Evolutionary conservation across 2,888 invertebrate genomes (phyloP).

Genomic region (Rhimphoctona megacephalus): DNA sequence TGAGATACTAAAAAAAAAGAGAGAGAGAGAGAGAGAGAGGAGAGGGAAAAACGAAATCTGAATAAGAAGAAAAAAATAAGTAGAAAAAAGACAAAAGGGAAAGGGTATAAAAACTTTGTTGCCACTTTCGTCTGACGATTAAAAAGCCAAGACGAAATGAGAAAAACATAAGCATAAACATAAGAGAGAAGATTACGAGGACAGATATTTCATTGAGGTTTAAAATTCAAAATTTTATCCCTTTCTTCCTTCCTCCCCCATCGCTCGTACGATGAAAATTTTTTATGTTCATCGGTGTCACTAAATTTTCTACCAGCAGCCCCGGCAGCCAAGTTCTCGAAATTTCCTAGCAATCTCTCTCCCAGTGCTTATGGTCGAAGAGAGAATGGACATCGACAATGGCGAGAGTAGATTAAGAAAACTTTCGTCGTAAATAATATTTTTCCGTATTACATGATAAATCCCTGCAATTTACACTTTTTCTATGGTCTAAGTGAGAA

Average conservation of each 20-base stretch:
- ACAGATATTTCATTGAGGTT: slow-evolving; percentile 44
- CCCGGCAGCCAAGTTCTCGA: not conserved
- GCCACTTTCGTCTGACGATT: not conserved
- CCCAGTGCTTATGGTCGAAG: slow-evolving; percentile 5
- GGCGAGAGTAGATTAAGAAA: slow-evolving; percentile 61
- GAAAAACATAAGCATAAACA: slow-evolving; percentile 42
- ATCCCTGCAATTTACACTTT: not conserved
- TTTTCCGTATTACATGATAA: not conserved
- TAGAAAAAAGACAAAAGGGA: not conserved
- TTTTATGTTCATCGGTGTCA: slow-evolving; percentile 62
- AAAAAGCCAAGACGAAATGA: slow-evolving; percentile 19
- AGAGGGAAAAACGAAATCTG: slow-evolving; percentile 6
- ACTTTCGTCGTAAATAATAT: slow-evolving; percentile 58
- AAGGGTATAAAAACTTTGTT: slow-evolving; percentile 23
- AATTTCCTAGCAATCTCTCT: slow-evolving; percentile 12
- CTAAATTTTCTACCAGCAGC: slow-evolving; percentile 60
- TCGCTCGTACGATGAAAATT: slow-evolving; percentile 32
- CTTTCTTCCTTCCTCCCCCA: not conserved
- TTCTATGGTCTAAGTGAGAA: not conserved
- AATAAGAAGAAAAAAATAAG: slow-evolving; percentile 4
- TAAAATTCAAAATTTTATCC: slow-evolving; percentile 18
- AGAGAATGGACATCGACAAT: slow-evolving; percentile 33
- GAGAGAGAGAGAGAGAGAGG: not conserved
- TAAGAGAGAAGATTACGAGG: slow-evolving; percentile 36
- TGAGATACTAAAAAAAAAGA: not conserved